Percentiles rank a stretch among this genome's conserved stretches.
phyloP scores from a whole-genome alignment of 92 coral and sea anemone genomes.

The Actinernus sp. region DNA sequence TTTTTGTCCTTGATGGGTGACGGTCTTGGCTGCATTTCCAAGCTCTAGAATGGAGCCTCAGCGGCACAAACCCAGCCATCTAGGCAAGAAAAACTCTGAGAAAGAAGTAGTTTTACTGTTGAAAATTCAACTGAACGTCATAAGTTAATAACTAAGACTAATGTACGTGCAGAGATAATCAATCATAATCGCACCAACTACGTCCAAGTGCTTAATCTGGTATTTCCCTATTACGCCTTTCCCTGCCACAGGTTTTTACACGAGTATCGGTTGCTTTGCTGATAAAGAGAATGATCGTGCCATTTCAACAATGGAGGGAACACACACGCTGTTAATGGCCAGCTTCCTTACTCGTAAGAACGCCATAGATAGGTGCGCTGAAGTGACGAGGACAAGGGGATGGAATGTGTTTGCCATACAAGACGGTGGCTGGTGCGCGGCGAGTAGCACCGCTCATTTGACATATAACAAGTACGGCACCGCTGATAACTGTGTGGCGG shows the following conservation, averaged over 20 bases:
- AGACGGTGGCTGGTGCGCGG: slow-evolving; percentile 96
- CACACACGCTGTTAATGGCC: slow-evolving; percentile 68
- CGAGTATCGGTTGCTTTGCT: slow-evolving; percentile 80
- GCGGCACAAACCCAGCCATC: no score
- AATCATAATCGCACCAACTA: no score
- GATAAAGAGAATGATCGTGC: slow-evolving; percentile 80
- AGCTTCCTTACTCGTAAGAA: slow-evolving; percentile 73
- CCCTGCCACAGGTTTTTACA: slow-evolving; percentile 80
- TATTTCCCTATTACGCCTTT: no score
- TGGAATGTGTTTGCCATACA: slow-evolving; percentile 86
- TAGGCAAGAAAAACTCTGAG: no score
- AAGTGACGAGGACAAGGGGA: slow-evolving; percentile 77
- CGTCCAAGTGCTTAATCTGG: no score
- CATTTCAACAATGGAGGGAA: slow-evolving; percentile 82
- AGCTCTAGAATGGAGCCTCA: no score
- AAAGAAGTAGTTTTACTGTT: no score
- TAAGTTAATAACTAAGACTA: no score
- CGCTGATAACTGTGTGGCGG: slow-evolving; percentile 82
- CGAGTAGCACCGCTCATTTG: slow-evolving; percentile 78
- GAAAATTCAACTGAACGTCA: no score
- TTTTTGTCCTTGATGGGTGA: no score
- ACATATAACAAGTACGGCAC: slow-evolving; percentile 77
- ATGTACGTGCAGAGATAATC: no score
- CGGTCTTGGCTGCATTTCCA: no score
- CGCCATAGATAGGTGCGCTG: slow-evolving; percentile 88